Evolutionary conservation across 2,888 invertebrate genomes (phyloP), one percentile per base, ranked within the genome.

Genomic region (Tanytarsus gracilentus): DNA sequence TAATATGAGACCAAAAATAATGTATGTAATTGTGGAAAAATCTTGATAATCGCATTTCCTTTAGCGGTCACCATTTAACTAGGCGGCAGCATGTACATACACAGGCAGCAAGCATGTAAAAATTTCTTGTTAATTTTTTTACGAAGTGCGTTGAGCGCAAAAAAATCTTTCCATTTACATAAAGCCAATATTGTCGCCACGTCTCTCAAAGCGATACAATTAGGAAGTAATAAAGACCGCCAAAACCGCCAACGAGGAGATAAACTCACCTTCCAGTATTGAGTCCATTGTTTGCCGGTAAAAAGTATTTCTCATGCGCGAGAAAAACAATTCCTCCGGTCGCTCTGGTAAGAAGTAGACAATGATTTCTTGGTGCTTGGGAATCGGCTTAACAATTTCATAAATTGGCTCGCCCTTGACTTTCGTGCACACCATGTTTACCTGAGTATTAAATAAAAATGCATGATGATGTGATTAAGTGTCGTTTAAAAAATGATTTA

Each of bases 281-380:
- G 89, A 87, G 71, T 90, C 89, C 84, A 91, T 90, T 6, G 89
- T 89, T 69, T 89, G 87, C 69, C 90, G 80, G 71, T 91, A 91
- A 48, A 91, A 76, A 39, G 87, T 87, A 63, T 86, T 86, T 66
- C 89, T 80, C 79, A 89, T 88, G 64, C 86, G 84, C 66, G 89
- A 85, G 68, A 89, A 88, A 71, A 88, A 84, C 67, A 85, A 75
- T 71, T 89, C 88, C 70, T 89, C 88, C 26, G 86, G 86, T 69
- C 84, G 77, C 68, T 87, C 87, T 0, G 89, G 89, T 61, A 90
- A 78, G 71, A 88, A 91, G 77, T 87, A 92, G 18, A 89, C 93
- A 44, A 92, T 81, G 63, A 95, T 78, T 73, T 95, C 94, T 1
- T 89, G 87, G 70, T 93, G 88, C n/a, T 88, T 84, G 55, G 86